Conservation (phyloP, 2,888 invertebrate genomes). For the Alcis repandata region DNA sequence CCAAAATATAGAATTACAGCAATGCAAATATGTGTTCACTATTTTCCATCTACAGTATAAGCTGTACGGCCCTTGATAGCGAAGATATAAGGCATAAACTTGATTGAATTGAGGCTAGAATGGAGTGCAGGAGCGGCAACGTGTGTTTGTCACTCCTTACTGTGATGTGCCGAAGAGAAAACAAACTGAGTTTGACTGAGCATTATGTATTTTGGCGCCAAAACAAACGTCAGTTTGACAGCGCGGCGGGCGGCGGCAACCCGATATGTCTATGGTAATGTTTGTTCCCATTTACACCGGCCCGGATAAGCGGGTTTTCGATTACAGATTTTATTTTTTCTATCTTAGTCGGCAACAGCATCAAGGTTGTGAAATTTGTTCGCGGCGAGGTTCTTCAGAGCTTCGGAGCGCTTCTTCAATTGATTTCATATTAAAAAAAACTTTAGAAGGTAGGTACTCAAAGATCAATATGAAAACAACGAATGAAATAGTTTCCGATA, state of each 20-base stretch:
- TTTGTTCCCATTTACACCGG: slow-evolving; percentile 81
- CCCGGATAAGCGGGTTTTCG: slow-evolving; percentile 82
- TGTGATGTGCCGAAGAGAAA: slow-evolving; percentile 84
- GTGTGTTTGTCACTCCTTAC: slow-evolving; percentile 66
- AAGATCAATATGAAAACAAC: not conserved
- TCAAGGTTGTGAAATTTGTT: slow-evolving; percentile 40
- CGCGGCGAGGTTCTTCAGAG: slow-evolving; percentile 27
- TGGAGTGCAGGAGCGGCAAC: slow-evolving; percentile 48
- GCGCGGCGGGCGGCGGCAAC: slow-evolving; percentile 85
- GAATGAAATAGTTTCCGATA: slow-evolving; percentile 32
- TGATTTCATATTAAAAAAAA: no score
- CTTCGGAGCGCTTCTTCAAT: no score
- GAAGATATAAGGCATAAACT: slow-evolving; percentile 60
- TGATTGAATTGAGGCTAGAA: slow-evolving; percentile 41
- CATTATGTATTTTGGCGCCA: slow-evolving; percentile 86
- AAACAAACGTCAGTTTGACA: slow-evolving; percentile 86
- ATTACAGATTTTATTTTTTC: slow-evolving; percentile 70
- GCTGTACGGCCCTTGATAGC: slow-evolving; percentile 21
- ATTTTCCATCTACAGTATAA: slow-evolving; percentile 39
- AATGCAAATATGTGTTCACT: slow-evolving; percentile 60
- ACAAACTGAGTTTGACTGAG: slow-evolving; percentile 82
- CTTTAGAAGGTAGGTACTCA: no score
- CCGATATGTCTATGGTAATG: slow-evolving; percentile 78
- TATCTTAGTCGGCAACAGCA: slow-evolving; percentile 35
- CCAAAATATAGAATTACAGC: slow-evolving; percentile 85